Evolutionary conservation across 2,888 invertebrate species (phyloP).

Genomic region (Cataglyphis cursor): DNA sequence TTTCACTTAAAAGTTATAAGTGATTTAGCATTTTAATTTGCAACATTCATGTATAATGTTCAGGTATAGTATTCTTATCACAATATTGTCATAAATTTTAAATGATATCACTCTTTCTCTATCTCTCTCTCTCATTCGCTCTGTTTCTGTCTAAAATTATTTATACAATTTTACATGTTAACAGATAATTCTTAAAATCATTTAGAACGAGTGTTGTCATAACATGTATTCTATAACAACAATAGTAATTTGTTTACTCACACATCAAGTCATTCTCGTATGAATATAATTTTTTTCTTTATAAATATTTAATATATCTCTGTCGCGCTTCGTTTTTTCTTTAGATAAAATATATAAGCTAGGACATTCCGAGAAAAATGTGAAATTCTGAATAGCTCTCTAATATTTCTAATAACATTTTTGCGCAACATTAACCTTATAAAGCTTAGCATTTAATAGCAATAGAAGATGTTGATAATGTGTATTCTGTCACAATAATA

Average conservation of each 20-base stretch:
- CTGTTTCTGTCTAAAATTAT: constrained; percentile 47
- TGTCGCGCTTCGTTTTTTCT: constrained; percentile 14
- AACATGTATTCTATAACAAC: constrained; percentile 37
- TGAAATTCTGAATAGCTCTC: constrained; percentile 30
- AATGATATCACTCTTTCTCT: constrained; percentile 55
- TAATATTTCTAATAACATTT: constrained; percentile 45
- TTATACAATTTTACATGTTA: constrained; percentile 61
- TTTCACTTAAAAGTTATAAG: constrained; percentile 19
- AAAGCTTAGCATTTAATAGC: constrained; percentile 41
- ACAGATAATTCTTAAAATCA: constrained; percentile 60
- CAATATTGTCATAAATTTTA: constrained; percentile 75
- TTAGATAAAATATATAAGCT: constrained; percentile 69
- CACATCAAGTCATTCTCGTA: constrained; percentile 10
- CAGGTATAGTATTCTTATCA: constrained; percentile 79
- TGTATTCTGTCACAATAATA: constrained; percentile 43
- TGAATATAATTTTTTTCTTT: constrained; percentile 20
- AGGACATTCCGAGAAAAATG: constrained; percentile 52
- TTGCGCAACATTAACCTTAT: constrained; percentile 18
- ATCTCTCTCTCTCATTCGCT: background rate
- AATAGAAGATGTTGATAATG: constrained; percentile 10
- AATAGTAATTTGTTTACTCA: constrained; percentile 30
- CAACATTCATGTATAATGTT: constrained; percentile 62
- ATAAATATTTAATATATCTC: constrained; percentile 17
- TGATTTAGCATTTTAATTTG: constrained; percentile 59
- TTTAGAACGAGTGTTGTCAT: constrained; percentile 52